These are phyloP conservation scores for Bolborhynchus lineola DNA, from an alignment of 2,113 vertebrate species.

Conservation along the genomic window DNA sequence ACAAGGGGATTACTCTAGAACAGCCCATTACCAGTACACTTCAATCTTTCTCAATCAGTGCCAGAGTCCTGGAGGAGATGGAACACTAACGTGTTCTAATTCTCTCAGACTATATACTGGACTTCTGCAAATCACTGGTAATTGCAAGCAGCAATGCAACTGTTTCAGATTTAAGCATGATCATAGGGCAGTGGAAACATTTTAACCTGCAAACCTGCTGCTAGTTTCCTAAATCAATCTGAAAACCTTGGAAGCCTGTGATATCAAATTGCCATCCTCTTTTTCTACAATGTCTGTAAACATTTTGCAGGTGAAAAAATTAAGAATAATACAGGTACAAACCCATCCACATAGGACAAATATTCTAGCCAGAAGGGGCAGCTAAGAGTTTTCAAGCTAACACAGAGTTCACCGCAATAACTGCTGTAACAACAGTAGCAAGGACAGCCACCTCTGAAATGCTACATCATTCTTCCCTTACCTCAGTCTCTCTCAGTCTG, in stretches of 20 bases:
- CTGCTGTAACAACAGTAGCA: not conserved
- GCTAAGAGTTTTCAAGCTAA: not conserved
- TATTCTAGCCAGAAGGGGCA: not conserved
- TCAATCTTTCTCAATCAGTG: not conserved
- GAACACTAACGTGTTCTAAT: not conserved
- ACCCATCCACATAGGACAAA: not conserved
- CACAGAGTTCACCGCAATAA: not conserved
- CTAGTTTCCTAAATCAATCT: not conserved
- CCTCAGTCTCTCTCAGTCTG: conserved; percentile 90
- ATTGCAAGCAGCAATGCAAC: not conserved
- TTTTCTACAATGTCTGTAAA: not conserved
- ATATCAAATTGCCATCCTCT: not conserved
- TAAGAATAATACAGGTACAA: not conserved
- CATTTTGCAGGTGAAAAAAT: not conserved
- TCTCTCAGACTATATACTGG: not conserved
- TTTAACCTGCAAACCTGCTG: conserved; percentile 22
- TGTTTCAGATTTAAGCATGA: not conserved
- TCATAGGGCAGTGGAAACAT: not conserved
- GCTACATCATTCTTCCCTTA: not conserved
- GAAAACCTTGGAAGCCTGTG: not conserved
- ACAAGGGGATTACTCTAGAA: not conserved
- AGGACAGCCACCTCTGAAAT: not conserved
- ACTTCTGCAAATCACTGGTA: not conserved
- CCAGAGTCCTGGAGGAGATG: not conserved
- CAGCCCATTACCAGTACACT: not conserved